Evolutionary conservation across 35 echinoderm and acorn worm species (phyloP), one percentile per base, ranked within the genome.

Genomic region (Nesometra sesokonis): DNA sequence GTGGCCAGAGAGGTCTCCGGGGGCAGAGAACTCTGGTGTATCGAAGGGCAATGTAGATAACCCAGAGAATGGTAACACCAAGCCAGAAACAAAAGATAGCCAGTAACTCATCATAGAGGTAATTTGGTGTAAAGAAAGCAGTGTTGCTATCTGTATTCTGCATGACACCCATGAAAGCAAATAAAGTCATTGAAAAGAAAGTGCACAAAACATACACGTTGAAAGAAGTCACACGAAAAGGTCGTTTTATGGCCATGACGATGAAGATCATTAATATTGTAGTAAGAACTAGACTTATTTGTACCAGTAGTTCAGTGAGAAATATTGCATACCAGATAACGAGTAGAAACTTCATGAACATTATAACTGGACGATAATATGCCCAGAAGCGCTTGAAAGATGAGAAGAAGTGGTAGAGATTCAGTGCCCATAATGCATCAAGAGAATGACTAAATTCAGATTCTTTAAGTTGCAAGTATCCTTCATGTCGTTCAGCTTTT

Each of bases 301-400:
- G 95, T 87, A 87, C 91, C 57, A 85, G 81, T 9, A 89, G 90
- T 30, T 91, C 84, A 87, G 84, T 88, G 31, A 98, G 79, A 80
- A 98, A 78, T 2, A 88, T 77, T 29, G 89, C 89, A 86, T 98
- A 98, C 15, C 89, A 80, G 15, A 89, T 57, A 27, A 98, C 77
- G 33, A 98, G 79, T 33, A 90, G 40, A 35, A 93, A 47, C 80
- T 98, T 98, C 77, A 98, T 34, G 31, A 98, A 91, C 36, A 89
- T 86, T 78, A 94, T 94, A 30, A 98, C 82, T 4, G 95, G 95
- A 31, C 89, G 87, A 80, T 94, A 98, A 67, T 98, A 98, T 0
- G 67, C 84, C 95, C 95, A 98, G 92, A 98, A 92, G 19, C 91
- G 95, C 31, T 88, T 83, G 85, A 94, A 98, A 8, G 95, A 98